Conservation (phyloP, 1,140 invertebrate species). For the Zeugodacus cucurbitae region DNA sequence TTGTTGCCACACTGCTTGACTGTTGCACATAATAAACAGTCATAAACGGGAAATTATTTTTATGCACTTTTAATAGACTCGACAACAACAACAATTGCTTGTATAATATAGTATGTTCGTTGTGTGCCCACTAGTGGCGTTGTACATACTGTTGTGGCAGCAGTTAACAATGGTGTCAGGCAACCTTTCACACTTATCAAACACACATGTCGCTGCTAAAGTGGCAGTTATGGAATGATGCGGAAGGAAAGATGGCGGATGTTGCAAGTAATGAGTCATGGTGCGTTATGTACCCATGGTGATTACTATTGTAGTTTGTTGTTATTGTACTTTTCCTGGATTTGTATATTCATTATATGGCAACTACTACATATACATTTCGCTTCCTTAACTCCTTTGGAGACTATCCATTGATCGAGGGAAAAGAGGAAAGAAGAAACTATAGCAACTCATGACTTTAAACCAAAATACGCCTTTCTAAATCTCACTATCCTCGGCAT, state of each 20-base stretch:
- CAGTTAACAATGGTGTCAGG: not conserved
- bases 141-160: not conserved
- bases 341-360: too few relatives aligned
- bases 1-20: not conserved
- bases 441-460: too few relatives aligned
- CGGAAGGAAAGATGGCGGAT: not conserved
- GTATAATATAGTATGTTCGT: not conserved
- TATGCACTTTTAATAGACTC: constrained; percentile 35
- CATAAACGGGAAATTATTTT: constrained; percentile 34
- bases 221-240: not conserved
- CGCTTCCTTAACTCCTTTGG: too few relatives aligned
- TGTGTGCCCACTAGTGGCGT: not conserved
- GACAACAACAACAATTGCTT: not conserved
- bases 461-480: too few relatives aligned
- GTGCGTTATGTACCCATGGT: not conserved
- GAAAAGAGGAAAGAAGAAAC: too few relatives aligned
- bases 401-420: too few relatives aligned
- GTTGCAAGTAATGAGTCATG: not conserved
- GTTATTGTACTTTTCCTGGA: too few relatives aligned
- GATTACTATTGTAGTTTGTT: too few relatives aligned
- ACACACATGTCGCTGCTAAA: not conserved
- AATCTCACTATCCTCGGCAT: too few relatives aligned
- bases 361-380: too few relatives aligned
- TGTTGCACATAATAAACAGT: constrained; percentile 33
- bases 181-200: not conserved